Conservation (phyloP, 2,888 invertebrate genomes). For the Eristalis tenax region DNA sequence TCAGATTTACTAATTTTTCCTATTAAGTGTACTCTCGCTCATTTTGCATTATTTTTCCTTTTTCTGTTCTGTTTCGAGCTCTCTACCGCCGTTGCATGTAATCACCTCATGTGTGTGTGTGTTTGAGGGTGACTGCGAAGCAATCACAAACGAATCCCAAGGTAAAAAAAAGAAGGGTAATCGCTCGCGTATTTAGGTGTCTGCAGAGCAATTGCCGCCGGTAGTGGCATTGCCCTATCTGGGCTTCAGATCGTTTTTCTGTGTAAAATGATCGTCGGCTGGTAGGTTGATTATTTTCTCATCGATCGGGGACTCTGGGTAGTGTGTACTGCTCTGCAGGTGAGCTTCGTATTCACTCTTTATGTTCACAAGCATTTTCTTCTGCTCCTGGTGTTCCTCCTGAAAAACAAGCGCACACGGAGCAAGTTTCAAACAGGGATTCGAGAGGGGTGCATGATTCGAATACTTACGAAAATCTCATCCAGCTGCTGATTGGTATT, state of each 20-base stretch:
- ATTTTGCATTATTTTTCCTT: background rate
- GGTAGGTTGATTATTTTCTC: conserved; percentile 43
- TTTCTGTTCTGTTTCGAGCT: conserved; percentile 55
- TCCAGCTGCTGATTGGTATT: conserved; percentile 77
- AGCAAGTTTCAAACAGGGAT: background rate
- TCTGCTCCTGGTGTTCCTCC: conserved; percentile 80
- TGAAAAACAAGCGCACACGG: conserved; percentile 49
- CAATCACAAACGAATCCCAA: conserved; percentile 36
- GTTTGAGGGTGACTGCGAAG: background rate
- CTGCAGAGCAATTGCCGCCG: conserved; percentile 38
- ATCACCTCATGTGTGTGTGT: background rate
- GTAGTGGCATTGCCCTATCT: conserved; percentile 45
- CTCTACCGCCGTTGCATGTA: background rate
- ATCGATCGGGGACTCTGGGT: conserved; percentile 49
- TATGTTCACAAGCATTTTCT: conserved; percentile 79
- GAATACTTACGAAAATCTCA: conserved; percentile 78
- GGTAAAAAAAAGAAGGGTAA: conserved; percentile 6
- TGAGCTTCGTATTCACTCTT: conserved; percentile 79
- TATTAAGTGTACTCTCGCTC: conserved; percentile 52
- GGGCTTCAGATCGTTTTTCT: conserved; percentile 61
- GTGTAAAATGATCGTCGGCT: conserved; percentile 45
- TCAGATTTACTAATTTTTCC: conserved; percentile 61
- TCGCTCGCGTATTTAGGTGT: conserved; percentile 29
- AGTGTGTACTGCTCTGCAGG: conserved; percentile 73
- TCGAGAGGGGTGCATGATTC: background rate